A percentile compares a stretch with the other conserved stretches of the same genome.
Conservation (phyloP, 2,888 invertebrate species). For the Polydrusus tereticollis region DNA sequence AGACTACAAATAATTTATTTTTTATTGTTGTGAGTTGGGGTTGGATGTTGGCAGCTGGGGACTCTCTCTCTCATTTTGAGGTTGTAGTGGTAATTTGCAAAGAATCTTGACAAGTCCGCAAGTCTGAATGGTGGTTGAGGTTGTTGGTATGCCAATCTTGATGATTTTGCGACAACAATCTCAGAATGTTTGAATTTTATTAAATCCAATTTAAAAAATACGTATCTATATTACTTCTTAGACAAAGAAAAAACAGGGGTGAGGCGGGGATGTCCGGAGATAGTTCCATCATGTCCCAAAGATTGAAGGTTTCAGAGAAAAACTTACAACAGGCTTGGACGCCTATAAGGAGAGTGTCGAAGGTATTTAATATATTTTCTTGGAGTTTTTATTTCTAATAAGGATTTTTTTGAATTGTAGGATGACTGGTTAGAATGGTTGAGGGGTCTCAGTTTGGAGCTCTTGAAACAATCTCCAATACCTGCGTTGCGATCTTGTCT, state of each 20-base stretch:
- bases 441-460: conserved; percentile 89
- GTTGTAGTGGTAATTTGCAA: too few relatives aligned
- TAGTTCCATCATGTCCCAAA: conserved; percentile 81
- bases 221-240: conserved; percentile 1
- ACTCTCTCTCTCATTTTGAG: too few relatives aligned
- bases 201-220: too few relatives aligned
- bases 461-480: conserved; percentile 95
- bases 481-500: conserved; percentile 94
- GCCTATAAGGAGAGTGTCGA: conserved; percentile 92
- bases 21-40: too few relatives aligned
- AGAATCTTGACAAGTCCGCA: too few relatives aligned
- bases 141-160: not conserved
- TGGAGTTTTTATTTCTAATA: not conserved
- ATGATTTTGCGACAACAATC: too few relatives aligned
- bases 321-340: conserved; percentile 93
- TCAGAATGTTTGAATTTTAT: too few relatives aligned
- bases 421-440: conserved; percentile 99
- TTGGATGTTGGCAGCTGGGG: too few relatives aligned
- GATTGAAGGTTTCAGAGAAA: conserved; percentile 83
- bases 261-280: conserved; percentile 75
- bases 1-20: too few relatives aligned
- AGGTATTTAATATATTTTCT: conserved; percentile 65
- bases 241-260: conserved; percentile 72
- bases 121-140: too few relatives aligned
- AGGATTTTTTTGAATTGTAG: conserved; percentile 35